phyloP scores from a whole-genome alignment of 2,888 invertebrate genomes.

The Xestia ashworthii region DNA sequence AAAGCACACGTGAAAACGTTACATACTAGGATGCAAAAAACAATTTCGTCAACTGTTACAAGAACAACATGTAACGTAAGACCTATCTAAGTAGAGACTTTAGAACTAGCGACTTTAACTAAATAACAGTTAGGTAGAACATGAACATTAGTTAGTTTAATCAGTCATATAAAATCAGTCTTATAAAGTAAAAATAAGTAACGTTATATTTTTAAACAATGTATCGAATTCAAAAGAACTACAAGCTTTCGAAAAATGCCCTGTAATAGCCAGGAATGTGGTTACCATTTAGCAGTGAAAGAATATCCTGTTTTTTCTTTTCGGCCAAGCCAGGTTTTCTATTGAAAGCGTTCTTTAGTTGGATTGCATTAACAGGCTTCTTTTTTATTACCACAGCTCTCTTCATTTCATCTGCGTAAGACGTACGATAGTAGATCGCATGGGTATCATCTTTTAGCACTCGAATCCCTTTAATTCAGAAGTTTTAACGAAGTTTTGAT shows the following conservation, averaged over 20 bases:
- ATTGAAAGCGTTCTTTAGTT: constrained; percentile 11
- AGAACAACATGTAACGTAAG: too few species aligned
- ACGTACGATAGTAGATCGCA: not conserved
- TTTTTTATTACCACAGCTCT: constrained; percentile 6
- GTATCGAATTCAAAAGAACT: constrained; percentile 10
- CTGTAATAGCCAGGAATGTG: constrained; percentile 34
- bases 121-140: constrained; percentile 6
- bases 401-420: constrained; percentile 11
- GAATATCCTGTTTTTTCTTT: constrained; percentile 7
- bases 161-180: constrained; percentile 8
- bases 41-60: not conserved
- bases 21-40: not conserved
- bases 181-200: not conserved
- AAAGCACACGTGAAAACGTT: not conserved
- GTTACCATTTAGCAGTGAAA: constrained; percentile 22
- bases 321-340: constrained; percentile 8
- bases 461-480: not conserved
- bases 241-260: constrained; percentile 31
- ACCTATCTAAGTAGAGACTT: constrained; percentile 3
- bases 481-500: not conserved
- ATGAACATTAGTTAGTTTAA: constrained; percentile 8
- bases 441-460: constrained; percentile 3
- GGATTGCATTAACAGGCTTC: constrained; percentile 2
- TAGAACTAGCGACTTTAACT: not conserved
- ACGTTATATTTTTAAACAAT: not conserved